These are phyloP conservation scores for Galerucella calmariensis DNA, from an alignment of 2,888 invertebrate genomes.

Conservation along the genomic window DNA sequence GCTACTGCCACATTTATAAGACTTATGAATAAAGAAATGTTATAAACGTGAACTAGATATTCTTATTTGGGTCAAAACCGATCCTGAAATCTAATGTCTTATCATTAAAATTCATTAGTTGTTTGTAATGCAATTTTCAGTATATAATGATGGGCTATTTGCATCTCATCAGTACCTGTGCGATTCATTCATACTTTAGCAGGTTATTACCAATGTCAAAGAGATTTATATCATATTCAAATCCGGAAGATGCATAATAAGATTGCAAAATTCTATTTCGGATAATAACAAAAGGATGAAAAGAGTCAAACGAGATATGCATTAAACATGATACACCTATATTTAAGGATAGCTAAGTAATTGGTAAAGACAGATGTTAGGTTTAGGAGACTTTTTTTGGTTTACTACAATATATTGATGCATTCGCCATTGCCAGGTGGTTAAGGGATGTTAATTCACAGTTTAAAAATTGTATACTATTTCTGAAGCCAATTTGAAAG, in stretches of 20 bases:
- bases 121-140: not conserved
- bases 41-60: not conserved
- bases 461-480: no score
- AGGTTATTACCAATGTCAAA: not conserved
- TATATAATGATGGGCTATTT: not conserved
- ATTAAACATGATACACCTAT: not conserved
- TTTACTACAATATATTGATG: no score
- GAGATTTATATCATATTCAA: not conserved
- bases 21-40: no score
- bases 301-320: not conserved
- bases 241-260: not conserved
- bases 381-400: no score
- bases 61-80: not conserved
- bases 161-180: not conserved
- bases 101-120: not conserved
- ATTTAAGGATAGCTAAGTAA: no score
- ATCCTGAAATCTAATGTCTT: not conserved
- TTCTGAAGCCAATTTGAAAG: no score
- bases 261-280: not conserved
- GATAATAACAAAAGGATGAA: not conserved
- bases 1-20: no score
- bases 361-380: no score
- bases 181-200: constrained; percentile 2
- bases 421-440: no score
- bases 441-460: no score